Conservation (phyloP, 2,888 invertebrate genomes). For the Litoditis marina region DNA sequence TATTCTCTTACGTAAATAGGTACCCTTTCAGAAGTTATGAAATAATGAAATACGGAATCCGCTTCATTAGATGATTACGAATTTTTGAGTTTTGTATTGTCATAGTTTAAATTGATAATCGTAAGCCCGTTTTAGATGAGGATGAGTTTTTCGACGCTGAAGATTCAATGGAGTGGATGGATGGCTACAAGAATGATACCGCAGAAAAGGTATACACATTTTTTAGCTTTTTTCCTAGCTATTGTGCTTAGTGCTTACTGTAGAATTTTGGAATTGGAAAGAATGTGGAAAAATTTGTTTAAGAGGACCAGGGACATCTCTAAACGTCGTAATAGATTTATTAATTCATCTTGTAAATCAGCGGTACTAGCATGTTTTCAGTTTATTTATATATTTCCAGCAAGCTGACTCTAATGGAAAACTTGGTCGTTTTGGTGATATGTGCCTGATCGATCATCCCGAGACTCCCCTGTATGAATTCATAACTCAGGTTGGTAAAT, state of each 20-base stretch:
- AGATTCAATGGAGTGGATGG: no score
- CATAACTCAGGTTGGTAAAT: background rate
- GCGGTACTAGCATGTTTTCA: no score
- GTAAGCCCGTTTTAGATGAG: conserved; percentile 3
- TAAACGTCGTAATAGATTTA: no score
- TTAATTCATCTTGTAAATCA: no score
- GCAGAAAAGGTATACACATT: conserved; percentile 1
- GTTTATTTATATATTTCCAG: no score
- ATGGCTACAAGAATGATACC: no score
- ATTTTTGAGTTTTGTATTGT: no score
- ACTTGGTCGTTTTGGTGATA: conserved; percentile 6
- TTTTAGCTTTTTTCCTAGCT: background rate
- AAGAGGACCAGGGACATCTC: no score
- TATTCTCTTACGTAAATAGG: no score
- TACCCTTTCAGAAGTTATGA: no score
- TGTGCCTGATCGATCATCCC: conserved; percentile 1
- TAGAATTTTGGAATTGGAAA: background rate
- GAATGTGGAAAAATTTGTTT: background rate
- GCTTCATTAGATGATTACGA: no score
- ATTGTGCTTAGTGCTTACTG: background rate
- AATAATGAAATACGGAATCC: no score
- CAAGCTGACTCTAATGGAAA: background rate
- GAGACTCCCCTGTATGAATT: conserved; percentile 13
- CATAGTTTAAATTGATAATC: background rate
- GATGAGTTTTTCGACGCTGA: conserved; percentile 76